These are phyloP conservation scores for Cheracebus regulus DNA, from an alignment of 2,797 vertebrate species.

Conservation along the genomic window DNA sequence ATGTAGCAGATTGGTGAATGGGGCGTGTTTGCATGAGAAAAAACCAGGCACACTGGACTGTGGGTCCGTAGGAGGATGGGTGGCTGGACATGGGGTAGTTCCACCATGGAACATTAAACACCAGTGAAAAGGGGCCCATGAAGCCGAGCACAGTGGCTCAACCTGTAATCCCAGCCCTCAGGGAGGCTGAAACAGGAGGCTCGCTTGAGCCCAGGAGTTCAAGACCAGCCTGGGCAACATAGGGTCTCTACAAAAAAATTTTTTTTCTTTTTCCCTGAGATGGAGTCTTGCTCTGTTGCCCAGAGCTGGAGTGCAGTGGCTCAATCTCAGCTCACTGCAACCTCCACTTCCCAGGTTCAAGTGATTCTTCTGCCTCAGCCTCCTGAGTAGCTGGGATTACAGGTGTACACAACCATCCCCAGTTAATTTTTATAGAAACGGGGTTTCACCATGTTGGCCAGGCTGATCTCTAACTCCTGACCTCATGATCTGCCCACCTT, in stretches of 20 bases:
- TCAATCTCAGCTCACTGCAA: not conserved
- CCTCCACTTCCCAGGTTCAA: not conserved
- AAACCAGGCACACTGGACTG: not conserved
- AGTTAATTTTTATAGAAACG: not conserved
- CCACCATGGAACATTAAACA: not conserved
- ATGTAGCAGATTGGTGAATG: not conserved
- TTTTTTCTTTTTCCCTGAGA: not conserved
- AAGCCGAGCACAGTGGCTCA: not conserved
- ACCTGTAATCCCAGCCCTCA: not conserved
- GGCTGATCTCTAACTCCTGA: not conserved
- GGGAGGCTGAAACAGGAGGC: not conserved
- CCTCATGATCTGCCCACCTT: not conserved
- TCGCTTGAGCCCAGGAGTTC: not conserved
- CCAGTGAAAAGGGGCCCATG: fast-evolving
- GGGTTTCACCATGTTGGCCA: not conserved
- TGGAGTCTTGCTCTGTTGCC: not conserved
- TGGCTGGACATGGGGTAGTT: fast-evolving
- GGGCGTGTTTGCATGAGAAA: not conserved
- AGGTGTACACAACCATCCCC: no score
- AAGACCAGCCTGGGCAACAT: not conserved
- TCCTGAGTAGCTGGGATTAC: not conserved
- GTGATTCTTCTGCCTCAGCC: not conserved
- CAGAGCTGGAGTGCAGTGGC: not conserved
- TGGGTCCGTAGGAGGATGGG: not conserved
- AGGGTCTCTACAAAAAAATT: not conserved